These are phyloP conservation scores for Silvanus unidentatus DNA, from an alignment of 2,888 invertebrate species.

Conservation along the genomic window DNA sequence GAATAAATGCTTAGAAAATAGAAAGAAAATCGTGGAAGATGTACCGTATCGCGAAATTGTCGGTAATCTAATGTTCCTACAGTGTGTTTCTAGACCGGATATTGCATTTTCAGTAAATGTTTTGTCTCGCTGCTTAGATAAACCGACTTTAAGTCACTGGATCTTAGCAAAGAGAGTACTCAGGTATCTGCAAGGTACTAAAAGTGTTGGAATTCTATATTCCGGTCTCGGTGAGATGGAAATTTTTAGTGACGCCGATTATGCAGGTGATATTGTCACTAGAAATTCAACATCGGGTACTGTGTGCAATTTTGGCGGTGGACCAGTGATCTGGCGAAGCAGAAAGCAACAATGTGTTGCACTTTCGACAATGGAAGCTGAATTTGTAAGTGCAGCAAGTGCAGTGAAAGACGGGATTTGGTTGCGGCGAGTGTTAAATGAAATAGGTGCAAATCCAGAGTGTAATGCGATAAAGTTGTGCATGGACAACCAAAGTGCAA, in stretches of 20 bases:
- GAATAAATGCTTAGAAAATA: slow-evolving; percentile 5
- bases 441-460: background rate
- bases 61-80: slow-evolving; percentile 19
- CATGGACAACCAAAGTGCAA: slow-evolving; percentile 16
- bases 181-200: background rate
- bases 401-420: slow-evolving; percentile 10
- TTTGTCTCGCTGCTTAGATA: background rate
- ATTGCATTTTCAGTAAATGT: slow-evolving; percentile 17
- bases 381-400: slow-evolving; percentile 7
- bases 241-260: slow-evolving; percentile 1
- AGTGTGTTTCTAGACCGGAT: slow-evolving; percentile 16
- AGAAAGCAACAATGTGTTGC: slow-evolving; percentile 9
- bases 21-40: slow-evolving; percentile 5
- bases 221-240: background rate
- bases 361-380: slow-evolving; percentile 10
- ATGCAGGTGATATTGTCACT: background rate
- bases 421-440: slow-evolving; percentile 8
- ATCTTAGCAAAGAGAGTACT: background rate
- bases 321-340: slow-evolving; percentile 7
- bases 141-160: slow-evolving; percentile 3
- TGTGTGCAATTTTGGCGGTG: slow-evolving; percentile 6
- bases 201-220: no score
- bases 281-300: slow-evolving; percentile 3
- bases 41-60: slow-evolving; percentile 20
- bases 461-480: slow-evolving; percentile 1